Conservation (phyloP, 1,140 invertebrate genomes). For the Tetragonula clypearis region DNA sequence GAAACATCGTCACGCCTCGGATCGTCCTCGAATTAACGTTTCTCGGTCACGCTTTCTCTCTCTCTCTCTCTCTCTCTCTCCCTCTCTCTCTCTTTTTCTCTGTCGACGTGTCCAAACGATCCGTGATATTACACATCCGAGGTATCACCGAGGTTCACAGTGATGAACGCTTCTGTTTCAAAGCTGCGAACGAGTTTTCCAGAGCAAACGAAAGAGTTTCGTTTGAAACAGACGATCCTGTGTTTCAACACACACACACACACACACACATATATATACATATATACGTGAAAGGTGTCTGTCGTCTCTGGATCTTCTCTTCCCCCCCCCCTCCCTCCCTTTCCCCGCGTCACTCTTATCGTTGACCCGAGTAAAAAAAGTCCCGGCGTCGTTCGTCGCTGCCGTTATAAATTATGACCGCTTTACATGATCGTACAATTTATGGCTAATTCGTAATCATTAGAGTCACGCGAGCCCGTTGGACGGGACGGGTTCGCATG, state of each 20-base stretch:
- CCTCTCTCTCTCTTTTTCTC: neutral
- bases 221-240: neutral
- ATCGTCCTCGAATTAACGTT: conserved; percentile 50
- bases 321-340: neutral
- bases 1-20: conserved; percentile 47
- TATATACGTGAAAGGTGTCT: neutral
- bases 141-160: too few species aligned
- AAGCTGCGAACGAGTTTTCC: too few species aligned
- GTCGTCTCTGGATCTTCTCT: neutral
- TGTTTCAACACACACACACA: too few species aligned
- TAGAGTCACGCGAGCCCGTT: conserved; percentile 73
- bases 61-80: too few species aligned
- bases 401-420: conserved; percentile 67
- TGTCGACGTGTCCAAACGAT: too few species aligned
- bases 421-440: conserved; percentile 75
- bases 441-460: conserved; percentile 75
- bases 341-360: too few species aligned
- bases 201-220: neutral
- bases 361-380: neutral
- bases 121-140: too few species aligned
- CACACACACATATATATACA: too few species aligned
- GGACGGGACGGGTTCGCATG: conserved; percentile 61
- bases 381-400: conserved; percentile 10
- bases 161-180: too few species aligned
- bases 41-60: too few species aligned